Base-by-base conservation (phyloP, 2,888 invertebrate species). In the Dorcus parallelipipedus region DNA sequence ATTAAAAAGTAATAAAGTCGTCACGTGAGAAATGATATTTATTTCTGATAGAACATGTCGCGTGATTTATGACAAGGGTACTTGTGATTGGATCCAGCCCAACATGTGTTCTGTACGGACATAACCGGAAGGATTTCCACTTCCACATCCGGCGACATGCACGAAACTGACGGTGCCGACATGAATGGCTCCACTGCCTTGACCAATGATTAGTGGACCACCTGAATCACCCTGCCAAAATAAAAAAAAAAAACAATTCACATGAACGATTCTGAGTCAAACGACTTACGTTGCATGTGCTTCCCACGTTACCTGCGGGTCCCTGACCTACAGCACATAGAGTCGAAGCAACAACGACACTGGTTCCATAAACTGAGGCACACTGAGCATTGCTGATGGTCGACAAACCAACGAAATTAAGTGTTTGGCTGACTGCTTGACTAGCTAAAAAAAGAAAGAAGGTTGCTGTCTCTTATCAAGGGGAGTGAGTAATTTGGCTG, bases 201-300 rank as follows among this genome's bases (percentile, higher is more conserved):
- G 1, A 14, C 61, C 52, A 5, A 40, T 33, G 26, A 17, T 62
- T 14, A 74, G 56, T 5, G 74, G 73, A 33, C 75, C 73, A 50
- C 74, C 73, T 51, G 68, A 69, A 62, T 74, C 74, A 49, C 74
- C 74, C 74, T 74, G 56, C 49, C 63, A 63, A 47, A 50, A 39
- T 52, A 52, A 49, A 54, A 10, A 56, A 7, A 33, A 14, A 7
- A 7, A n/a, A 38, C 10, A 14, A 9, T 8, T 51, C 14, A 2
- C 10, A 2, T 39, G 39, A 8, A 42, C 6, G 26, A 0, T 33
- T 33, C 1, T 33, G 26, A 42, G 17, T 26, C 1, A 20, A 7
- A 20, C 20, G 38, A 64, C 73, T 69, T 65, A 73, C 74, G 53
- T 67, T 69, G 65, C 73, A 75, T 38, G 72, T 70, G 61, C 71